phyloP scores from a whole-genome alignment of 2,797 vertebrate genomes.

The Carcharodon carcharias region DNA sequence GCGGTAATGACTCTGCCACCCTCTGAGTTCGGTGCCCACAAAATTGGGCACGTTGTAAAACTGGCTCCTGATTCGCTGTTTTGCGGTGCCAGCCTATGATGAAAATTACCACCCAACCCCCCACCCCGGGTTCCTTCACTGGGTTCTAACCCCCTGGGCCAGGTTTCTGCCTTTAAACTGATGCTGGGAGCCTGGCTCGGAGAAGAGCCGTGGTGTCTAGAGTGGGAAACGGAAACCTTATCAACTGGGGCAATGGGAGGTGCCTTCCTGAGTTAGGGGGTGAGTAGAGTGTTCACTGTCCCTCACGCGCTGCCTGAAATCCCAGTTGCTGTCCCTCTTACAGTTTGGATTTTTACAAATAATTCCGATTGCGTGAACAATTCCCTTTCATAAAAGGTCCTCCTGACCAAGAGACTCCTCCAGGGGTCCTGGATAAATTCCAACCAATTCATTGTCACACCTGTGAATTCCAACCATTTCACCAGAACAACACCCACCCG shows the following conservation, averaged over 20 bases:
- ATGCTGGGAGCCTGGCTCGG: not conserved
- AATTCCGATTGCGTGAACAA: not conserved
- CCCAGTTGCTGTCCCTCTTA: not conserved
- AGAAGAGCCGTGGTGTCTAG: too few species aligned
- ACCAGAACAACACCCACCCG: not conserved
- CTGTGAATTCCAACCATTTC: not conserved
- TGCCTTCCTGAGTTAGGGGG: too few species aligned
- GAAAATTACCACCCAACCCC: not conserved
- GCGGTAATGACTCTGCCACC: too few species aligned
- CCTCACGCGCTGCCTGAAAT: not conserved
- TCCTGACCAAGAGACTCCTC: not conserved
- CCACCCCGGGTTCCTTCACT: too few species aligned
- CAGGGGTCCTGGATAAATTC: too few species aligned
- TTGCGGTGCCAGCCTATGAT: not conserved
- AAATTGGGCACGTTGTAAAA: not conserved
- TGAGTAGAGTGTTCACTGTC: too few species aligned
- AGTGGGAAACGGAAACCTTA: not conserved
- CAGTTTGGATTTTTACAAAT: not conserved
- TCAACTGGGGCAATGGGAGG: not conserved
- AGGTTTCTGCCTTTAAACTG: too few species aligned
- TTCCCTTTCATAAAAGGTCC: not conserved
- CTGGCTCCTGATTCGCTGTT: not conserved
- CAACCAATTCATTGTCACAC: not conserved
- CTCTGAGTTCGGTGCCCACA: not conserved
- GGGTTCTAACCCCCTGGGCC: too few species aligned